Conservation (phyloP, 2,113 vertebrate species). For the Patagioenas fasciata region DNA sequence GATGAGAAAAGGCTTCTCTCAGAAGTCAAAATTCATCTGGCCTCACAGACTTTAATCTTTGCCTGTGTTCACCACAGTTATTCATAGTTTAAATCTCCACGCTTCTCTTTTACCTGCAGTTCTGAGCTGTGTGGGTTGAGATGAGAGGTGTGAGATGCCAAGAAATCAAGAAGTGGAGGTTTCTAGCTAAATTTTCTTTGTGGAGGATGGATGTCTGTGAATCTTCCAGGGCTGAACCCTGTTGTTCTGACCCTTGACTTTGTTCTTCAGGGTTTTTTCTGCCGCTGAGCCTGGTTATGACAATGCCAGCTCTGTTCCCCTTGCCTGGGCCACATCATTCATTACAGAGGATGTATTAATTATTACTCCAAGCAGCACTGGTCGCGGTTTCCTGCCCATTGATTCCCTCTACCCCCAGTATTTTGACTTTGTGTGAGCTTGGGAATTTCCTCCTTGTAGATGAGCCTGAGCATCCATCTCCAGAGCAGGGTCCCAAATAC, state of each 20-base stretch:
- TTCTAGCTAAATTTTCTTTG: background rate
- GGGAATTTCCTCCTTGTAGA: background rate
- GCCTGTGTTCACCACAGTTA: background rate
- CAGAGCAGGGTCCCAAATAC: background rate
- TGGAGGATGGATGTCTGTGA: background rate
- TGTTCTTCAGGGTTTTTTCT: background rate
- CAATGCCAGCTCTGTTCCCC: conserved; percentile 28
- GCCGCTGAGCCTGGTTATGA: background rate
- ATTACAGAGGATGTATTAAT: background rate
- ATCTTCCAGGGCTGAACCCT: background rate
- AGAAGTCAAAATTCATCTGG: background rate
- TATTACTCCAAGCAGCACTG: background rate
- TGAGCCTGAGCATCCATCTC: background rate
- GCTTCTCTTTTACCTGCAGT: background rate
- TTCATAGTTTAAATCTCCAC: background rate
- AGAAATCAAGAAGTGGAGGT: background rate
- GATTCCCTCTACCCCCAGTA: background rate
- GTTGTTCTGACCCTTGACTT: conserved; percentile 14
- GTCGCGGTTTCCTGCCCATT: background rate
- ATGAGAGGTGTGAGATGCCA: background rate
- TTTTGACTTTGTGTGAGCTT: background rate
- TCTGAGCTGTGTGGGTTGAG: background rate
- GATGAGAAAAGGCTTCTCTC: background rate
- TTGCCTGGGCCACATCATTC: background rate
- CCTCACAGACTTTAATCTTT: background rate